Percentiles rank a stretch among this genome's conserved stretches.
These are phyloP conservation scores for Prosopocoilus inquinatus DNA, from an alignment of 2,888 invertebrate species.

Conservation along the genomic window DNA sequence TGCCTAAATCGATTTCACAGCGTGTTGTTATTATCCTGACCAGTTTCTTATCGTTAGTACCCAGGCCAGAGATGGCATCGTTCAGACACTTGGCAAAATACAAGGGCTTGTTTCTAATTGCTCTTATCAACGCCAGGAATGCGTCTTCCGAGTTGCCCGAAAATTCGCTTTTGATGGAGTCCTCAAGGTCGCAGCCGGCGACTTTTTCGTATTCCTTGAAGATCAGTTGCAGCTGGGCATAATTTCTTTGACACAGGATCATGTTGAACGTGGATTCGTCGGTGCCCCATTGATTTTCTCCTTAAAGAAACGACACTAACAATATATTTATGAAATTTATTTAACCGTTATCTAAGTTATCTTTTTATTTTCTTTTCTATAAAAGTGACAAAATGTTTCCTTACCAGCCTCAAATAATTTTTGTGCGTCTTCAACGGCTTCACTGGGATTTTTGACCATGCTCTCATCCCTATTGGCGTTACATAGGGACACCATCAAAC, in stretches of 20 bases:
- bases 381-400: neutral
- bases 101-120: constrained; percentile 73
- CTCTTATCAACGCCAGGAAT: constrained; percentile 76
- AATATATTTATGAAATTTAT: neutral
- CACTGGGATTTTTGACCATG: constrained; percentile 65
- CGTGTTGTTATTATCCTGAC: constrained; percentile 83
- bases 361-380: too few relatives aligned
- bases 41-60: constrained; percentile 83
- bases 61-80: constrained; percentile 85
- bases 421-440: constrained; percentile 79
- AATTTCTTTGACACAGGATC: constrained; percentile 76
- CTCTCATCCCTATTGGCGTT: constrained; percentile 81
- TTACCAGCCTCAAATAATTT: constrained; percentile 74
- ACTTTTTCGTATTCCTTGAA: constrained; percentile 66
- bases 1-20: constrained; percentile 80
- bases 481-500: constrained; percentile 82
- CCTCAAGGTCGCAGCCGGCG: constrained; percentile 76
- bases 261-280: constrained; percentile 86
- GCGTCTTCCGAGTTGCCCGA: constrained; percentile 80
- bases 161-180: constrained; percentile 79
- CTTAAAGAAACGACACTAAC: constrained; percentile 35
- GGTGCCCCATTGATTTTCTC: constrained; percentile 68
- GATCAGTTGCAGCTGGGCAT: constrained; percentile 59
- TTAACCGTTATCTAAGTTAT: too few relatives aligned
- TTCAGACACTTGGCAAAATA: constrained; percentile 87